Base-by-base conservation (phyloP, 2,113 vertebrate species). In the Orycteropus afer region DNA sequence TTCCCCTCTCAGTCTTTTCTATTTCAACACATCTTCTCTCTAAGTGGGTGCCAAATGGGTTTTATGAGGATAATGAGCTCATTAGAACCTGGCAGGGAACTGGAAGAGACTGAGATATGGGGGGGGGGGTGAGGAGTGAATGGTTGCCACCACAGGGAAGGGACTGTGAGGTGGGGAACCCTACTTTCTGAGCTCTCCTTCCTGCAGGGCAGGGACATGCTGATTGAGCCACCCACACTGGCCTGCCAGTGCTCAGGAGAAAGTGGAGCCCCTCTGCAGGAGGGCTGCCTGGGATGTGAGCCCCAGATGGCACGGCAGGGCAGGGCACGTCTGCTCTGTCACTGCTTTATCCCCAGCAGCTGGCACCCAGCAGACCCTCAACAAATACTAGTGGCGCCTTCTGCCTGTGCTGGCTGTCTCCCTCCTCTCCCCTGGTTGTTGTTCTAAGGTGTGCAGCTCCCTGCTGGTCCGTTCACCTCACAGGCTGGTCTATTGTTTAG, bases 41-140 rank as follows among this genome's bases (percentile, higher is more conserved):
- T 74, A 93, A 92, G 85, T 86, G 84, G 63, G 90, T 63, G 87
- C 93, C 86, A 93, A 94, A 89, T 90, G 84, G 92, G 59, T 63
- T 91, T 94, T n/a, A 78, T 74, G 90, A 81, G 79, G 92, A 92
- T 69, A 91, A 78, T 94, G 93, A 96, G 91, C 83, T 94, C 89
- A 37, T 81, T 87, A 94, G 91, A 47, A 78, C 71, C 91, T 77
- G 83, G 71, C 86, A 88, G 89, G 65, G 84, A 80, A 55, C 37
- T n/a, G 73, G 59, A 29, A n/a, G 67, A 92, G 57, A n/a, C 3
- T 1, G 81, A 49, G 86, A 18, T 45, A 32, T 1, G 42, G 76
- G 2, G 57, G 18, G 2, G 37, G 5, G 37, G 17, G 27, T n/a
- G n/a, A n/a, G n/a, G 40, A 27, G 23, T 1, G 37, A 27, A n/a